These are phyloP conservation scores for Elephas maximus DNA, from an alignment of 2,113 vertebrate species.

Conservation along the genomic window DNA sequence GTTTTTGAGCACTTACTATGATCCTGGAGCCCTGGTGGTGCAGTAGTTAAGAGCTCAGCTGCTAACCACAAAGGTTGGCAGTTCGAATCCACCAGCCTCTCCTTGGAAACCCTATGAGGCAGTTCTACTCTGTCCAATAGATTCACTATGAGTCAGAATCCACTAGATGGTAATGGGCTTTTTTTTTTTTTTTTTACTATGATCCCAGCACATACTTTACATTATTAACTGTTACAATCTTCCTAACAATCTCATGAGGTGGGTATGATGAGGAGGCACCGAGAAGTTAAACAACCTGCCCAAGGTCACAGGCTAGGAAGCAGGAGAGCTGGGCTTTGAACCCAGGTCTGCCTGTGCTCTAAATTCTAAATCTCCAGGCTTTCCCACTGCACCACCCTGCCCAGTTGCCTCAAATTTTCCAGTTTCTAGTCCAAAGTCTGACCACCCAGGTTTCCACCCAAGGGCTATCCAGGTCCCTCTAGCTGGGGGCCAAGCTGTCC, in stretches of 20 bases:
- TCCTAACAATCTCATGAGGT: neutral
- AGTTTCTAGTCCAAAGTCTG: constrained; percentile 8
- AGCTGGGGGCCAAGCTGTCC: neutral
- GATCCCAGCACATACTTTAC: constrained; percentile 13
- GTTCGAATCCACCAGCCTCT: no score
- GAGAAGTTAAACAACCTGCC: neutral
- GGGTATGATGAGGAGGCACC: constrained; percentile 5
- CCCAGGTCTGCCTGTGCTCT: neutral
- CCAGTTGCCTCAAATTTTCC: neutral
- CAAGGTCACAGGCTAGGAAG: constrained; percentile 1
- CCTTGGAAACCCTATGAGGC: no score
- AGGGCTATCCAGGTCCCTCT: neutral
- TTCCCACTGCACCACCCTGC: neutral
- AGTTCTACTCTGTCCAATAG: no score
- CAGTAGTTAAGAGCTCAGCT: no score
- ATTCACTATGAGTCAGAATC: no score
- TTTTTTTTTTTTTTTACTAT: neutral
- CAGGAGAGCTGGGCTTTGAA: neutral
- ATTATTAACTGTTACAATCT: neutral
- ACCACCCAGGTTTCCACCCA: neutral
- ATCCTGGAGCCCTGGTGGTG: neutral
- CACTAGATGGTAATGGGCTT: no score
- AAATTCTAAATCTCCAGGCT: neutral
- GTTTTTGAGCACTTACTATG: constrained; percentile 39
- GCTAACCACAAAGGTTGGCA: no score